These are phyloP conservation scores for Cloeon dipterum DNA, from an alignment of 2,888 invertebrate genomes.

Conservation along the genomic window DNA sequence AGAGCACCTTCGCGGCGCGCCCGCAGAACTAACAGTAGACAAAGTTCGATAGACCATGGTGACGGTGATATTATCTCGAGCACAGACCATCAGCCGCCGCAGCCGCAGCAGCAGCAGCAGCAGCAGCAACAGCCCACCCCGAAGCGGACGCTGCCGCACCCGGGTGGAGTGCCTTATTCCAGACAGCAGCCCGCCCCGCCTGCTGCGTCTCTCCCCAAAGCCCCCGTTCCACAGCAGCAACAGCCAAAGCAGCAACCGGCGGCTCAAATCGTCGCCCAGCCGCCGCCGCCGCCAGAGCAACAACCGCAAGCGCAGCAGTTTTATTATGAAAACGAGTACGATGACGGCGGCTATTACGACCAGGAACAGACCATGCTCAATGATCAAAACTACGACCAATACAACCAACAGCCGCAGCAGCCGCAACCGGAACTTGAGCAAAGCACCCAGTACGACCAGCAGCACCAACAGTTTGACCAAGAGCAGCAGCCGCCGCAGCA, in stretches of 20 bases:
- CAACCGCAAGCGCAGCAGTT: too few species aligned
- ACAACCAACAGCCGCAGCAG: slow-evolving; percentile 5
- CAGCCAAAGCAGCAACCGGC: background rate
- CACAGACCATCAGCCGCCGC: slow-evolving; percentile 15
- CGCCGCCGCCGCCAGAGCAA: background rate
- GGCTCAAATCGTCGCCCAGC: too few species aligned
- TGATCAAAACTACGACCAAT: slow-evolving; percentile 2
- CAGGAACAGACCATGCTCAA: background rate
- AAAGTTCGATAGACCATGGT: background rate
- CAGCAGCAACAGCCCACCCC: too few species aligned
- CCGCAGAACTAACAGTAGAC: background rate
- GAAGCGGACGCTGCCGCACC: background rate
- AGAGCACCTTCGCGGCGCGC: background rate
- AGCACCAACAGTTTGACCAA: background rate
- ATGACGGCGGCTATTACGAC: too few species aligned
- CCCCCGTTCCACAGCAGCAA: background rate
- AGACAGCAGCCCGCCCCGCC: background rate
- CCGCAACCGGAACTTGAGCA: slow-evolving; percentile 4
- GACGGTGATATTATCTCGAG: too few species aligned
- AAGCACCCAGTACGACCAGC: slow-evolving; percentile 3
- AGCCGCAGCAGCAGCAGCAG: too few species aligned
- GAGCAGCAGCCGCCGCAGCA: background rate
- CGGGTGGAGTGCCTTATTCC: background rate
- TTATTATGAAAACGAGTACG: too few species aligned
- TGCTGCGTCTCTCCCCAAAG: background rate